A percentile compares a stretch with the other conserved stretches of the same genome.
phyloP scores from a whole-genome alignment of 2,797 vertebrate species.

The Acipenser transmontanus region DNA sequence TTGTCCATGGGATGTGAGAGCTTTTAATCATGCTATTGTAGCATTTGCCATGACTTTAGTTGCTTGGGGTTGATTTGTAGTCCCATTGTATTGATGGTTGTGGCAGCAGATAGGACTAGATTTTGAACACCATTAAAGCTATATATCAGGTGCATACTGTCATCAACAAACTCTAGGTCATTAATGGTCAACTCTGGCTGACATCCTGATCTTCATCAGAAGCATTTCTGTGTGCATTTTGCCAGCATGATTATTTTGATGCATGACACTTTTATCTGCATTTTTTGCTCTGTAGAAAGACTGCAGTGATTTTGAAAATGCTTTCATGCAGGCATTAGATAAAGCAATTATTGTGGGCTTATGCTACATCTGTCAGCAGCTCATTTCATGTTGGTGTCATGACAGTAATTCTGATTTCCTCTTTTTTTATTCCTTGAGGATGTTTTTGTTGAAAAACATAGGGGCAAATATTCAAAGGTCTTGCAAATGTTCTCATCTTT shows the following conservation, averaged over 20 bases:
- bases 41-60: background rate
- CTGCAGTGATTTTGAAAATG: background rate
- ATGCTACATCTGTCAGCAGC: too few species aligned
- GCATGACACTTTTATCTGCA: background rate
- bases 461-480: too few species aligned
- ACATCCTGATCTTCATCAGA: slow-evolving; percentile 37
- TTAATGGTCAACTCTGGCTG: slow-evolving; percentile 48
- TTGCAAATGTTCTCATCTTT: too few species aligned
- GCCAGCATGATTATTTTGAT: slow-evolving; percentile 13
- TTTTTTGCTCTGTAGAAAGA: slow-evolving; percentile 1
- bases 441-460: too few species aligned
- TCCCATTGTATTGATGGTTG: slow-evolving; percentile 40
- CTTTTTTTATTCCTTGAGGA: too few species aligned
- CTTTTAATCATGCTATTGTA: slow-evolving; percentile 5
- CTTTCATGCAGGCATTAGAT: too few species aligned
- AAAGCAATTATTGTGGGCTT: too few species aligned
- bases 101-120: slow-evolving; percentile 47
- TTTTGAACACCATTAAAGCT: slow-evolving; percentile 35
- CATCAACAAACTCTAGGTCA: slow-evolving; percentile 55
- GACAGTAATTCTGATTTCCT: too few species aligned
- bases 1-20: background rate
- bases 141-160: slow-evolving; percentile 42
- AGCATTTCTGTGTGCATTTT: background rate
- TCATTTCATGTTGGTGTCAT: too few species aligned
- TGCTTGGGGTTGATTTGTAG: slow-evolving; percentile 44